Evolutionary conservation across 2,797 vertebrate genomes (phyloP), one percentile per base, ranked within the genome.

Genomic region (Trichosurus vulpecula): DNA sequence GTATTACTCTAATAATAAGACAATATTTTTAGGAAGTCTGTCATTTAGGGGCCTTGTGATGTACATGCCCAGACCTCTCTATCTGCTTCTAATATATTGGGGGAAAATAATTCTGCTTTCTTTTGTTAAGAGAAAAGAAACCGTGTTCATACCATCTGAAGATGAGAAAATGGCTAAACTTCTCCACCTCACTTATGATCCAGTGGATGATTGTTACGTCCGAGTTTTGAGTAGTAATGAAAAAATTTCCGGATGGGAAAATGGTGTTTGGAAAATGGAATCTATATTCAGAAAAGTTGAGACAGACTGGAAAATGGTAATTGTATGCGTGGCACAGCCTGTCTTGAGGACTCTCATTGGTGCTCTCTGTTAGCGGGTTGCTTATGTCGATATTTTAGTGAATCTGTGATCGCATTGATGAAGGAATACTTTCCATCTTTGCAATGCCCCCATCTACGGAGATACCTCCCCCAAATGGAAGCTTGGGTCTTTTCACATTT

Each of bases 221-320:
- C 98, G 99, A 66, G 96, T 99, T 97, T 99, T 99, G 95, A 99
- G 98, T 97, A 98, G 97, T 95, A 98, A 97, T 95, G 99, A 99
- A 96, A 97, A 98, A 92, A 99, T 99, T 94, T 97, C 74, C 93
- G 98, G 99, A 98, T 99, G 99, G 99, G 99, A 99, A 97, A 98
- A 98, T 58, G 99, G 99, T 91, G 98, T 99, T 93, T 99, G 99
- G 99, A 99, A 96, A 91, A 98, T 98, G 94, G 99, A 99, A 94
- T 99, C 99, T 0, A 90, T 99, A 51, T 99, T 99, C 98, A 99
- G 99, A 96, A 99, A 99, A 98, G 98, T 99, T 97, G 99, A 99
- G 98, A 97, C 96, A 9, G 99, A 99, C 97, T 99, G 99, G 99
- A 98, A 99, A 97, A 99, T 99, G 99, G 99, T 99, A 99, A 98